Evolutionary conservation across 2,797 vertebrate genomes (phyloP), one percentile per base, ranked within the genome.

Genomic region (Hemitrygon akajei): DNA sequence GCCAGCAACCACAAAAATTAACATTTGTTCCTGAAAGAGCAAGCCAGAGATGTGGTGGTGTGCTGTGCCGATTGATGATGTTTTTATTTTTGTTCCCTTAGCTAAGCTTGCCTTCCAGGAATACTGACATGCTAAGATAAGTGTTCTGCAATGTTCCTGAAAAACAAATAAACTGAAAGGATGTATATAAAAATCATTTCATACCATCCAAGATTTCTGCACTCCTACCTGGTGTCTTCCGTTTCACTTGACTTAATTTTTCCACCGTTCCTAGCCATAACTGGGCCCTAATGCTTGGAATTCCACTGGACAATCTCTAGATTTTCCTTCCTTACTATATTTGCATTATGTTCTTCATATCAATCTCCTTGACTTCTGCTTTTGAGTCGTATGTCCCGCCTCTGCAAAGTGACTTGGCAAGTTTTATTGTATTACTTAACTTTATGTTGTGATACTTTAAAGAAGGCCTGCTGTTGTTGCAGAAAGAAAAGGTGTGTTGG

Each of bases 61-160:
- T 75, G 25, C 71, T 75, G 40, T 30, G 69, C 69, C 75, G 91
- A 92, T 86, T 56, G 91, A 27, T 37, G 25, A 73, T 75, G 25
- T 56, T 75, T 73, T 92, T 75, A 75, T 30, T 56, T 75, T 92
- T 75, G 22, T 92, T 75, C 40, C 69, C 34, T 75, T 47, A 40
- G 25, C 91, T 92, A 75, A 92, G 75, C 27, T 75, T 75, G 40
- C 71, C 91, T 92, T 92, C 37, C 91, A 92, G 91, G 91, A 92
- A 92, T 56, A 37, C 71, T 20, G 11, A 75, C 25, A 69, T 75
- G 91, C 69, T 25, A 75, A 92, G 71, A 75, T 75, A 92, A 92
- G 34, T 92, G 30, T 75, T 92, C 71, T 47, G 40, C 34, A 47
- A 75, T 92, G 73, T 6, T 2, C 9, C 40, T 92, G 91, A 4